These are phyloP conservation scores for Mergus octosetaceus DNA, from an alignment of 2,797 vertebrate species.

Conservation along the genomic window DNA sequence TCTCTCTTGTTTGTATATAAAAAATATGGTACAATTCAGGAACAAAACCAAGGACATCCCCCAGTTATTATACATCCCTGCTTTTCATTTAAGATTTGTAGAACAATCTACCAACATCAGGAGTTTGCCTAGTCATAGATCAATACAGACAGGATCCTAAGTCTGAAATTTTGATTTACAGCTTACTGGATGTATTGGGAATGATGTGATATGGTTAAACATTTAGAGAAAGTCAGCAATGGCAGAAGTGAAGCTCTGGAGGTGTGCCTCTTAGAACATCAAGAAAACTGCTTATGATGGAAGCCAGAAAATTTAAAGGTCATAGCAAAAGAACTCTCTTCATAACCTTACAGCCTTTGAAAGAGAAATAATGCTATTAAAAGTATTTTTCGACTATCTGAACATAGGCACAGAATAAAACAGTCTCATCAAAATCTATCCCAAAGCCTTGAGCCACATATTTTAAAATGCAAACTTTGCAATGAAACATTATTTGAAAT, in stretches of 20 bases:
- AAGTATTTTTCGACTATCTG: background rate
- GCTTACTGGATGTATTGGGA: background rate
- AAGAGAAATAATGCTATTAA: background rate
- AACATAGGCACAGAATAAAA: background rate
- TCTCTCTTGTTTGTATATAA: background rate
- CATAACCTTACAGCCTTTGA: background rate
- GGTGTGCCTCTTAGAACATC: background rate
- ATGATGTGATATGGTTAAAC: background rate
- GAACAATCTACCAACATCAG: background rate
- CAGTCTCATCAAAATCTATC: background rate
- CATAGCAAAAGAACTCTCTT: background rate
- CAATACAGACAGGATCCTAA: background rate
- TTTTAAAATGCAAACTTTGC: background rate
- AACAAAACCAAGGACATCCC: background rate
- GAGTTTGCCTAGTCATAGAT: background rate
- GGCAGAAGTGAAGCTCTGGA: background rate
- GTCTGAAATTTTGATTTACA: background rate
- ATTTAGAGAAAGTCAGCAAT: background rate
- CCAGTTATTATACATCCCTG: background rate
- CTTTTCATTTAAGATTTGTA: background rate
- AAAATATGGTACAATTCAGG: background rate
- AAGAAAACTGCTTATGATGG: background rate
- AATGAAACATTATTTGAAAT: background rate
- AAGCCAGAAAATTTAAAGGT: background rate
- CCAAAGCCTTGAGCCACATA: background rate